Percentiles rank a stretch among this genome's conserved stretches.
Conservation (phyloP, 2,888 invertebrate species). For the Acanthosepion esculentum region DNA sequence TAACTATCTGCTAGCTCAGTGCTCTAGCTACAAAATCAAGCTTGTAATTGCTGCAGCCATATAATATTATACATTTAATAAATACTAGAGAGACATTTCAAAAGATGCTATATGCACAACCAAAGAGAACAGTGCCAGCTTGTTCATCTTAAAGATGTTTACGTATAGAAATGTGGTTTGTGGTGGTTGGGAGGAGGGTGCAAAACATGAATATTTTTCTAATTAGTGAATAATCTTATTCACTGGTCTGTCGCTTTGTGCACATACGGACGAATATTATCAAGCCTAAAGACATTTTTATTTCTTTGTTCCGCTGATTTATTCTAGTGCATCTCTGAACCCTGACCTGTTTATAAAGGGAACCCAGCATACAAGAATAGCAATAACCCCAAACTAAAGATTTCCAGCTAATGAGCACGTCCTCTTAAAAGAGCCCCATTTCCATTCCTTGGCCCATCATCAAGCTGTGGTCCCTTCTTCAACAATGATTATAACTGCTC, state of each 20-base stretch:
- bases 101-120: neutral
- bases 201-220: neutral
- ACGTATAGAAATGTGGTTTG: neutral
- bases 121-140: neutral
- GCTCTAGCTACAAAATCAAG: neutral
- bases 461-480: neutral
- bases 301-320: neutral
- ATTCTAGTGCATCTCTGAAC: neutral
- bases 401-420: conserved; percentile 21
- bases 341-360: conserved; percentile 4
- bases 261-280: neutral
- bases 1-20: neutral
- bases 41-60: too few species aligned
- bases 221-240: neutral
- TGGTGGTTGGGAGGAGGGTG: neutral
- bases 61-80: neutral
- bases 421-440: conserved; percentile 8
- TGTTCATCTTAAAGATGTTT: neutral
- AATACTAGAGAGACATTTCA: neutral
- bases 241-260: neutral
- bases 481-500: neutral
- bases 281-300: conserved; percentile 33
- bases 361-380: neutral
- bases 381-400: conserved; percentile 21
- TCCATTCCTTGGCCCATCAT: conserved; percentile 5